A percentile compares a stretch with the other conserved stretches of the same genome.
phyloP scores from a whole-genome alignment of 1,140 invertebrate species.

The Sesamia nonagrioides region DNA sequence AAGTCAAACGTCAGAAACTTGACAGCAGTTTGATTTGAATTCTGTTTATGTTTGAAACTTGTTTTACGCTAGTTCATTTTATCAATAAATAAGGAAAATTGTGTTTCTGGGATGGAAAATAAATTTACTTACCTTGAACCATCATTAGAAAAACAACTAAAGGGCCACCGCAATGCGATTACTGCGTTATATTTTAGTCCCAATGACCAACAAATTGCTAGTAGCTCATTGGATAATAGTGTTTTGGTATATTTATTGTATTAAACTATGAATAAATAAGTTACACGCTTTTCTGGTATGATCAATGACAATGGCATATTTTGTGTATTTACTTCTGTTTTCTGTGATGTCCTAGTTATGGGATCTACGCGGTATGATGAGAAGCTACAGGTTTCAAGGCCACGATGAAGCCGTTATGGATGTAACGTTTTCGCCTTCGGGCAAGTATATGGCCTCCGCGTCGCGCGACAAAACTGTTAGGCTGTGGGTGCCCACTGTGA shows the following conservation, averaged over 20 bases:
- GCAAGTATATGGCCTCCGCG: slow-evolving; percentile 93
- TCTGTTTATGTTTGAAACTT: slow-evolving; percentile 21
- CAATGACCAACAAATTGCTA: slow-evolving; percentile 92
- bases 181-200: slow-evolving; percentile 93
- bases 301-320: slow-evolving; percentile 15
- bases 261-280: background rate
- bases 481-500: slow-evolving; percentile 95
- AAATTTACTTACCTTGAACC: slow-evolving; percentile 87
- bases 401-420: slow-evolving; percentile 90
- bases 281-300: background rate
- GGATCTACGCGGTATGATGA: slow-evolving; percentile 90
- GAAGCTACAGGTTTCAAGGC: slow-evolving; percentile 90
- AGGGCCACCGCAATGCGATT: slow-evolving; percentile 92
- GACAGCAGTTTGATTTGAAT: slow-evolving; percentile 46
- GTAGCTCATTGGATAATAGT: slow-evolving; percentile 92
- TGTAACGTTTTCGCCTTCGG: slow-evolving; percentile 93
- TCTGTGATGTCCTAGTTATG: slow-evolving; percentile 87
- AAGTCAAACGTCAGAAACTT: background rate
- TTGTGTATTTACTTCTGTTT: slow-evolving; percentile 12
- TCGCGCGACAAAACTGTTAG: slow-evolving; percentile 94
- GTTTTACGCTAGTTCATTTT: background rate
- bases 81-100: background rate
- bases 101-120: slow-evolving; percentile 55
- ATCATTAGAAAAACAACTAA: slow-evolving; percentile 92
- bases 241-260: slow-evolving; percentile 88